These are phyloP conservation scores for Decapterus maruadsi DNA, from an alignment of 2,797 vertebrate genomes.

Conservation along the genomic window DNA sequence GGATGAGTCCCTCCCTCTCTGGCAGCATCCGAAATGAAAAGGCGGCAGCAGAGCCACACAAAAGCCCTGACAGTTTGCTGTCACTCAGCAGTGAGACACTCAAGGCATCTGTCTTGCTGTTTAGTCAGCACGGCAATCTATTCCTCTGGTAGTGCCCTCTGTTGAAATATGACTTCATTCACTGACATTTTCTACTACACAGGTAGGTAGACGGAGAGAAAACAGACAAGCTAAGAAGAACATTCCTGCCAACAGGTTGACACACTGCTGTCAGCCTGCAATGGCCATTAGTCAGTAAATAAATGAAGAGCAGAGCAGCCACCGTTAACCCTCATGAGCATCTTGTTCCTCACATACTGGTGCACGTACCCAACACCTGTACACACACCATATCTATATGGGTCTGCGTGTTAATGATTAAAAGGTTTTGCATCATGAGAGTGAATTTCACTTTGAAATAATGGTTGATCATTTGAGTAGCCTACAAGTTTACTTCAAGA, in stretches of 20 bases:
- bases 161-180: conserved; percentile 69
- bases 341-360: conserved; percentile 48
- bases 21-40: conserved; percentile 71
- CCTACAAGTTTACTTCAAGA: not conserved
- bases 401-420: not conserved
- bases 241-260: conserved; percentile 62
- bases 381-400: not conserved
- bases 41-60: conserved; percentile 64
- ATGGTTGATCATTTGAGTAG: conserved; percentile 7
- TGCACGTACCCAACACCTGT: conserved; percentile 23
- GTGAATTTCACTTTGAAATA: conserved; percentile 14
- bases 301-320: conserved; percentile 45
- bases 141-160: conserved; percentile 66
- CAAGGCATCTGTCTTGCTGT: conserved; percentile 75
- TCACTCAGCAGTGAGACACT: conserved; percentile 71
- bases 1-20: conserved; percentile 70
- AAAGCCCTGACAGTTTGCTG: conserved; percentile 77
- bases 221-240: conserved; percentile 57
- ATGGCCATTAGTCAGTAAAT: conserved; percentile 55
- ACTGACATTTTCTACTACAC: conserved; percentile 53
- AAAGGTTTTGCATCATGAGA: not conserved
- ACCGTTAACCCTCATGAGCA: conserved; percentile 70
- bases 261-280: conserved; percentile 63
- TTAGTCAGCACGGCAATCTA: conserved; percentile 71
- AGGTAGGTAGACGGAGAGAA: conserved; percentile 42